Conservation (phyloP, 2,797 vertebrate genomes). For the Pachyuromys duprasi region DNA sequence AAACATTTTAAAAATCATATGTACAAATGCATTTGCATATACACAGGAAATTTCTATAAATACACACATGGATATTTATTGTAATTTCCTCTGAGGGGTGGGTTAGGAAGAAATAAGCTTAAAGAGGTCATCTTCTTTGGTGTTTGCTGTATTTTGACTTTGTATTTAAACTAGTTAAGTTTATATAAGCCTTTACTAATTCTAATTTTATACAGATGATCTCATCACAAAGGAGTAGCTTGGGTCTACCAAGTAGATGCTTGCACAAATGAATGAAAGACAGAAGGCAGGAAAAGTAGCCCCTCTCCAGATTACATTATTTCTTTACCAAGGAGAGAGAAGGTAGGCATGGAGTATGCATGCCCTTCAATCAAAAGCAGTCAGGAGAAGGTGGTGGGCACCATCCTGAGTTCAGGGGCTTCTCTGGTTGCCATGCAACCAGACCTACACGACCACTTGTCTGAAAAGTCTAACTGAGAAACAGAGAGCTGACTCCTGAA, state of each 20-base stretch:
- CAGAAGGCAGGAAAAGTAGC: background rate
- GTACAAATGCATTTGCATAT: background rate
- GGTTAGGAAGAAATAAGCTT: background rate
- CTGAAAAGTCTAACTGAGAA: background rate
- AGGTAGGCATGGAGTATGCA: background rate
- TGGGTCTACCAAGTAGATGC: background rate
- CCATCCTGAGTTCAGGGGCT: background rate
- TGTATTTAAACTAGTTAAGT: slow-evolving; percentile 7
- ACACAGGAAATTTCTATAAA: background rate
- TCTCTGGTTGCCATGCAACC: background rate
- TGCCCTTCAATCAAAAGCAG: rapidly evolving
- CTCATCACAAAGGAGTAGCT: background rate
- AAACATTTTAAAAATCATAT: background rate
- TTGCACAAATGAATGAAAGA: background rate
- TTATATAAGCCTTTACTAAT: background rate
- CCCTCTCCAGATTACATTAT: background rate
- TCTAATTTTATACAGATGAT: slow-evolving; percentile 7
- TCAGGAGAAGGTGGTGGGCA: background rate
- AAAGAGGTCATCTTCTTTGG: background rate
- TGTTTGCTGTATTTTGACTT: background rate
- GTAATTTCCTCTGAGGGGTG: background rate
- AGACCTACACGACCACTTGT: background rate
- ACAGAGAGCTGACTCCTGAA: background rate
- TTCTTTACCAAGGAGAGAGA: background rate
- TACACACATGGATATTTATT: background rate